phyloP scores from a whole-genome alignment of 2,797 vertebrate species.

The Cygnus olor region DNA sequence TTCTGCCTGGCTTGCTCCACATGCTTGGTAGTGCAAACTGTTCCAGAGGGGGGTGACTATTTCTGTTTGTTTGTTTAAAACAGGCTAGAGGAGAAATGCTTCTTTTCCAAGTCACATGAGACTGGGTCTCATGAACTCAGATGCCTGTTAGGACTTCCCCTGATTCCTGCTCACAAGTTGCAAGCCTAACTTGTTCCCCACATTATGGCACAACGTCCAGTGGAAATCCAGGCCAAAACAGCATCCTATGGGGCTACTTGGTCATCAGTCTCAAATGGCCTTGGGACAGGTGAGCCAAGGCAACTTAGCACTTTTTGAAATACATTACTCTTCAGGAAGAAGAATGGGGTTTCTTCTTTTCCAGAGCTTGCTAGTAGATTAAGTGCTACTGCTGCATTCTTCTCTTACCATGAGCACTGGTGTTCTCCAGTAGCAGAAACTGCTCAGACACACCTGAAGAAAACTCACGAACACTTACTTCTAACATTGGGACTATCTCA shows the following conservation, averaged over 20 bases:
- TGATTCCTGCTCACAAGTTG: not conserved
- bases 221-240: not conserved
- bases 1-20: not conserved
- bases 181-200: not conserved
- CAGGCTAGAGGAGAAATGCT: not conserved
- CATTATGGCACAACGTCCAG: not conserved
- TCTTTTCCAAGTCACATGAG: not conserved
- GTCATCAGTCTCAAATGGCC: not conserved
- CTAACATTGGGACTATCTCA: not conserved
- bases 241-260: not conserved
- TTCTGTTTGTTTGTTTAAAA: not conserved
- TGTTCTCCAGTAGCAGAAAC: not conserved
- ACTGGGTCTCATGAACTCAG: not conserved
- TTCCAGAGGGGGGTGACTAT: not conserved
- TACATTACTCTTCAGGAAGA: not conserved
- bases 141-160: not conserved
- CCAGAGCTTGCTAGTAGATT: not conserved
- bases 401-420: not conserved
- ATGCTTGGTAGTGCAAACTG: not conserved
- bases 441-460: rapidly evolving
- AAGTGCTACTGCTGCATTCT: not conserved
- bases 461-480: not conserved
- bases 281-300: not conserved
- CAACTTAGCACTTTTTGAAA: not conserved
- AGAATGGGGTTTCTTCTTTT: not conserved